Conservation (phyloP, 2,113 vertebrate genomes). For the Sardina pilchardus region DNA sequence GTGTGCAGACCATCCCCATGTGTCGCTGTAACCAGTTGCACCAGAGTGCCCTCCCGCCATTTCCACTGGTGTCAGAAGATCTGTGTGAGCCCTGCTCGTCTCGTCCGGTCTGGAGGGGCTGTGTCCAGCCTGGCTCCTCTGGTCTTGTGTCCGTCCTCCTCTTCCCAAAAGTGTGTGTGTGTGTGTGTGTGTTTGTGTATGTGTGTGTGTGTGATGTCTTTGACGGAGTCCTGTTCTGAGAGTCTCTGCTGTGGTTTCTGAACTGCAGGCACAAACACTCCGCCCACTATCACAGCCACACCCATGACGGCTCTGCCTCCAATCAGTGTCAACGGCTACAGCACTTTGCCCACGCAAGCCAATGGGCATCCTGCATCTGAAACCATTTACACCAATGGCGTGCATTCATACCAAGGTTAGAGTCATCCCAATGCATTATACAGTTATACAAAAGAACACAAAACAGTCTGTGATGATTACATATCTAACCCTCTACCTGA, state of each 20-base stretch:
- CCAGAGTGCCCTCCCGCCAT: no score
- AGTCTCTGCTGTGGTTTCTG: neutral
- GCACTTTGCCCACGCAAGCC: conserved; percentile 76
- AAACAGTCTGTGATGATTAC: neutral
- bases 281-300: conserved; percentile 83
- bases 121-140: no score
- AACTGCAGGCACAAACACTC: conserved; percentile 81
- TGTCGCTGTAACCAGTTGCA: no score
- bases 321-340: conserved; percentile 81
- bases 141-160: neutral
- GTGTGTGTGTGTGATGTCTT: neutral
- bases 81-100: neutral
- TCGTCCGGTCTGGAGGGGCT: no score
- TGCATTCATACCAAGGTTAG: conserved; percentile 86
- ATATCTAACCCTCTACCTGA: neutral
- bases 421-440: neutral
- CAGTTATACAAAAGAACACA: neutral
- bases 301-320: conserved; percentile 82
- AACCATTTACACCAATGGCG: conserved; percentile 83
- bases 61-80: no score
- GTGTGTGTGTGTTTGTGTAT: no score
- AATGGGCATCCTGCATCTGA: conserved; percentile 82
- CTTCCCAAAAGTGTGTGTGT: neutral
- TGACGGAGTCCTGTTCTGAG: neutral
- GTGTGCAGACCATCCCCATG: no score